Conservation (phyloP, 2,888 invertebrate species). For the Embidobia sp. region DNA sequence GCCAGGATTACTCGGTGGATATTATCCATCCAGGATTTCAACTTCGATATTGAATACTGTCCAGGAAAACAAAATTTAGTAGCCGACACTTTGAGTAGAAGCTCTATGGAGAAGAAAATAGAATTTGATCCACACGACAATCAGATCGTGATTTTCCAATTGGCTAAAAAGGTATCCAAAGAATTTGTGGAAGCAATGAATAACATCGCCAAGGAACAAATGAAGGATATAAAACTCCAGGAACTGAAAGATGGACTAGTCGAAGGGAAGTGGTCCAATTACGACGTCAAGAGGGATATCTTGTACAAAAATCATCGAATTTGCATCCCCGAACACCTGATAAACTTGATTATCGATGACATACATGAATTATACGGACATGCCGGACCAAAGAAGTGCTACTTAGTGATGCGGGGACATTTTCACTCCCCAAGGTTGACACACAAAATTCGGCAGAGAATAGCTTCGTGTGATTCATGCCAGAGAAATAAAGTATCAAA, state of each 20-base stretch:
- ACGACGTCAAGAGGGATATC: too few relatives aligned
- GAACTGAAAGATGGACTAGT: too few relatives aligned
- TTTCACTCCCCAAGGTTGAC: slow-evolving; percentile 19
- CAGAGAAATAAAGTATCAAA: slow-evolving; percentile 48
- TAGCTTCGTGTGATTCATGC: slow-evolving; percentile 36
- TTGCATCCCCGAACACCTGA: background rate
- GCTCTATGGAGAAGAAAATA: background rate
- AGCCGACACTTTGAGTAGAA: slow-evolving; percentile 66
- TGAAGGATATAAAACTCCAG: too few relatives aligned
- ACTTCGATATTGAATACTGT: background rate
- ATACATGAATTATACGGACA: slow-evolving; percentile 38
- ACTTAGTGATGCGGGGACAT: slow-evolving; percentile 14
- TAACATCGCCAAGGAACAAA: background rate
- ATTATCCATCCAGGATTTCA: slow-evolving; percentile 6
- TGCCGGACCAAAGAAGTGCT: slow-evolving; percentile 31
- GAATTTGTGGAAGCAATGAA: background rate
- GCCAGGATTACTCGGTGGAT: slow-evolving; percentile 40
- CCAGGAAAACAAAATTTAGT: slow-evolving; percentile 66
- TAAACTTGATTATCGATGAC: background rate
- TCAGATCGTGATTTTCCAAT: too few relatives aligned
- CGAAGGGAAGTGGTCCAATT: too few relatives aligned
- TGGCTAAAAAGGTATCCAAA: background rate
- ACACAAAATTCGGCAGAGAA: background rate
- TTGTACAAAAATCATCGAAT: background rate
- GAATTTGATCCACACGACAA: too few relatives aligned